Percentiles rank a stretch among this genome's conserved stretches.
Evolutionary conservation across 2,113 vertebrate genomes (phyloP).

Genomic region (Tragelaphus buxtoni): DNA sequence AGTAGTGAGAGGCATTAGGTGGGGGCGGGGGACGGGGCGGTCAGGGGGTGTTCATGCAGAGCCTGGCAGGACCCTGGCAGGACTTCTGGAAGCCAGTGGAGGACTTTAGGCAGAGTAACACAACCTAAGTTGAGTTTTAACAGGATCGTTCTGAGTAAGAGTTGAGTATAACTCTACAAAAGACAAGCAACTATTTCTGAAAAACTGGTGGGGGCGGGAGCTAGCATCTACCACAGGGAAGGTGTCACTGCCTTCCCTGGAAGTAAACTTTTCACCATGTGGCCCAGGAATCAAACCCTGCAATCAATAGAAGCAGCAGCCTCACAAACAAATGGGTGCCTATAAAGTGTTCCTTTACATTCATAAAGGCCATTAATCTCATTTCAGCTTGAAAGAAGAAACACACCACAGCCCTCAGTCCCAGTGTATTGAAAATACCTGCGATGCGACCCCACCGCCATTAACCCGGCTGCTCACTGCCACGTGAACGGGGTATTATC

Average conservation of each 20-base stretch:
- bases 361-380: not conserved
- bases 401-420: not conserved
- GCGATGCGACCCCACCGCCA: not conserved
- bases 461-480: too few relatives aligned
- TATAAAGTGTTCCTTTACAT: not conserved
- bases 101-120: not conserved
- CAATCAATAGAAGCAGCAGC: not conserved
- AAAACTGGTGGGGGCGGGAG: not conserved
- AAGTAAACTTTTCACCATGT: not conserved
- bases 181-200: not conserved
- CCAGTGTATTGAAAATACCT: not conserved
- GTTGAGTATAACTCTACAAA: not conserved
- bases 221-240: not conserved
- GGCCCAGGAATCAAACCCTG: not conserved
- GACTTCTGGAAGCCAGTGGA: not conserved
- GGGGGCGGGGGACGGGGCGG: not conserved
- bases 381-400: not conserved
- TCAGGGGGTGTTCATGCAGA: rapidly evolving
- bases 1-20: not conserved
- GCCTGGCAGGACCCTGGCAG: not conserved
- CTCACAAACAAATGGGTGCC: not conserved
- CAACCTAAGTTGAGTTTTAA: not conserved
- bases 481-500: too few relatives aligned
- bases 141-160: not conserved
- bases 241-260: too few relatives aligned